Conservation (phyloP, 2,797 vertebrate genomes). For the Zalophus californianus region DNA sequence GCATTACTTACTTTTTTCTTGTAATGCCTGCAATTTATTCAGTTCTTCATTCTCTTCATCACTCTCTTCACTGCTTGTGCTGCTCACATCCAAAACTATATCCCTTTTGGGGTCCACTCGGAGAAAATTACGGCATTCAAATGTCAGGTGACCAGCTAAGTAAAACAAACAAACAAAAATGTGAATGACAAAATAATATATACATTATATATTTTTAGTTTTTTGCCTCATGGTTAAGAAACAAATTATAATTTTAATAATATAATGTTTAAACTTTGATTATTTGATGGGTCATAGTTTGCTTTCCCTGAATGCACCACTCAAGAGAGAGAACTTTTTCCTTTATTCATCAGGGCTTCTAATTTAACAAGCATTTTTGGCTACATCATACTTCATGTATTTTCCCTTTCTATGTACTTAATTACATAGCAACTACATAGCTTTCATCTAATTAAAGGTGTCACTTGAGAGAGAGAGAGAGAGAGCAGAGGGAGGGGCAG, state of each 20-base stretch:
- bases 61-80: constrained; percentile 97
- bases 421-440: not conserved
- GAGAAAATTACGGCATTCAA: constrained; percentile 98
- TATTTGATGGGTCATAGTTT: not conserved
- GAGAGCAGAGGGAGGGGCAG: not conserved
- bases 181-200: not conserved
- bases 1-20: constrained; percentile 87
- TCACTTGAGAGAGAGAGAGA: not conserved
- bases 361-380: constrained; percentile 10
- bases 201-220: not conserved
- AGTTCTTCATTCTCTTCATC: constrained; percentile 91
- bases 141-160: constrained; percentile 97
- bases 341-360: constrained; percentile 12
- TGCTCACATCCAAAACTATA: constrained; percentile 98
- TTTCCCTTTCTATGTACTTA: not conserved
- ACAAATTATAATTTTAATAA: not conserved
- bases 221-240: not conserved
- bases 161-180: constrained; percentile 57
- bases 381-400: not conserved
- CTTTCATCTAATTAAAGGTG: constrained; percentile 27
- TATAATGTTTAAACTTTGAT: constrained; percentile 6
- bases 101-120: constrained; percentile 98
- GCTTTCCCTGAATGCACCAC: not conserved
- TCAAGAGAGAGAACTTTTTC: constrained; percentile 20
- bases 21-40: constrained; percentile 85